Percentiles rank a stretch among this genome's conserved stretches.
These are phyloP conservation scores for Okamejei kenojei DNA, from an alignment of 2,797 vertebrate species.

Conservation along the genomic window DNA sequence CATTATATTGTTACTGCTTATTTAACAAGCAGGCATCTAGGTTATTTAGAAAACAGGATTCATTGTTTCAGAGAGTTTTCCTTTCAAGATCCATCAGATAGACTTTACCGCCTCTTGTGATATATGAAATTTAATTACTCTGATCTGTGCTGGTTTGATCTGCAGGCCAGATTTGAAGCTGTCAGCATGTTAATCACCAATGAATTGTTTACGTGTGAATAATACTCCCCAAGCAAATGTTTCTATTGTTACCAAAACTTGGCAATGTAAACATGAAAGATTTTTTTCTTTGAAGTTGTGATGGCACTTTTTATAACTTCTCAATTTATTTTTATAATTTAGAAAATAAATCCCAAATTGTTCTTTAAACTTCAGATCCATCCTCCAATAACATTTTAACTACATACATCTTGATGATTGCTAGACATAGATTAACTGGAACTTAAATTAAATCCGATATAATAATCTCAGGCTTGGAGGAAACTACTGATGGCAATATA, in stretches of 20 bases:
- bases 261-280: background rate
- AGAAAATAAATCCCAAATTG: background rate
- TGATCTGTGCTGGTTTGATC: slow-evolving; percentile 4
- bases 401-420: background rate
- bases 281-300: too few species aligned
- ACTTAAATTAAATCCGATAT: too few species aligned
- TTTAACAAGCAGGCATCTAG: background rate
- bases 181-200: background rate
- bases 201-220: background rate
- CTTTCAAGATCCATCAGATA: background rate
- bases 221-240: background rate
- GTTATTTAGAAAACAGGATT: slow-evolving; percentile 10
- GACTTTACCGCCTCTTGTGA: background rate
- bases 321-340: background rate
- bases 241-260: background rate
- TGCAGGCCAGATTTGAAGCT: background rate
- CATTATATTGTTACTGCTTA: background rate
- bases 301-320: background rate
- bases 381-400: background rate
- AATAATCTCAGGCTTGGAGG: too few species aligned
- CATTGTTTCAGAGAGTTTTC: background rate
- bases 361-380: background rate
- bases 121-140: slow-evolving; percentile 27
- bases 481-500: too few species aligned
- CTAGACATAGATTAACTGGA: too few species aligned